These are phyloP conservation scores for Nannobrachium achirus DNA, from an alignment of 2,113 vertebrate genomes.

Conservation along the genomic window DNA sequence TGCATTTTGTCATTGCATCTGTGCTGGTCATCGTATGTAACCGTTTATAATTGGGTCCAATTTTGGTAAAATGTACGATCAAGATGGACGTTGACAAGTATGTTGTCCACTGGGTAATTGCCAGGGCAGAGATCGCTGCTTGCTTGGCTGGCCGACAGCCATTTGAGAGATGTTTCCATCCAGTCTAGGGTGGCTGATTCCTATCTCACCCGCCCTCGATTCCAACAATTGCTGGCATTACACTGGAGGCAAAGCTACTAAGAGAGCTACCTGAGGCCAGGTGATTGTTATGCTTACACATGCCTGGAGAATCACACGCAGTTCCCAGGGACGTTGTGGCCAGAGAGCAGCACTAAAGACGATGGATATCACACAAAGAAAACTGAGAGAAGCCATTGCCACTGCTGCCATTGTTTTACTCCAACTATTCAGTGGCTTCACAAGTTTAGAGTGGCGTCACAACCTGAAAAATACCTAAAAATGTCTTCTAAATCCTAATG, in stretches of 20 bases:
- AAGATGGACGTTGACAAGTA: conserved; percentile 60
- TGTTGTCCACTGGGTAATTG: conserved; percentile 37
- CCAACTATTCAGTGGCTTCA: conserved; percentile 1
- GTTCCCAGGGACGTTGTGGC: not conserved
- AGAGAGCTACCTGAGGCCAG: conserved; percentile 28
- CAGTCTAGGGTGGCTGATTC: conserved; percentile 57
- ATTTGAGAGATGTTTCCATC: conserved; percentile 53
- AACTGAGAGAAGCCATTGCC: not conserved
- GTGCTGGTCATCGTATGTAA: conserved; percentile 8
- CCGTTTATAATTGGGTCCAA: conserved; percentile 26
- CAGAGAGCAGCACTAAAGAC: not conserved
- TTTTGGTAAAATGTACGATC: conserved; percentile 45
- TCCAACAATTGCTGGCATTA: conserved; percentile 39
- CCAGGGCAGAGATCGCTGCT: conserved; percentile 36
- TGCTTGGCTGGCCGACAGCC: conserved; percentile 45
- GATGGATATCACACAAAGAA: conserved; percentile 13
- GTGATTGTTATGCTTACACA: conserved; percentile 52
- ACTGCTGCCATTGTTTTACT: not conserved
- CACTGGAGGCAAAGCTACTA: conserved; percentile 12
- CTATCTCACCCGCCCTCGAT: conserved; percentile 47
- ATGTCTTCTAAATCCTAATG: no score
- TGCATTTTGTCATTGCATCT: conserved; percentile 23
- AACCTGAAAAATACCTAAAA: no score
- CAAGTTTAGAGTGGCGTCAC: not conserved
- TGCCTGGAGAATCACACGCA: conserved; percentile 17